Evolutionary conservation across 1,140 invertebrate genomes (phyloP).

Genomic region (Drusus annulatus): DNA sequence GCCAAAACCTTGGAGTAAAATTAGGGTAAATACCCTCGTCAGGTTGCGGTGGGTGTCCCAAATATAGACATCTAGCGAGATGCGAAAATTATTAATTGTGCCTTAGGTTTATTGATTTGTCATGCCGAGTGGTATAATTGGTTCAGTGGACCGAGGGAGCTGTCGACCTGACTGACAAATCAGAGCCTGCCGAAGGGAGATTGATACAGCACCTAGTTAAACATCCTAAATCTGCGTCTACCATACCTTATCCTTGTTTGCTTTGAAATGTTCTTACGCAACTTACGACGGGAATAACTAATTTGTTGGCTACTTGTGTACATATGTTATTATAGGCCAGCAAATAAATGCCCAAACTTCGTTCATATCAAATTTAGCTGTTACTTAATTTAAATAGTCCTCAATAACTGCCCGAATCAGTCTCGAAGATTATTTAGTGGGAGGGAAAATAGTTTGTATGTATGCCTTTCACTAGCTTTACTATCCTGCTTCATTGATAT

Average conservation of each 20-base stretch:
- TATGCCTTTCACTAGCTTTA: not conserved
- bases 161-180: not conserved
- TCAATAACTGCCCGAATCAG: no score
- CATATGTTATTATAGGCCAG: no score
- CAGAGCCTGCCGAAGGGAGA: not conserved
- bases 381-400: no score
- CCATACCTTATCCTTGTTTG: no score
- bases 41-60: not conserved
- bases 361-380: no score
- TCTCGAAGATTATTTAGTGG: no score
- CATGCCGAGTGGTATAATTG: conserved; percentile 21
- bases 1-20: no score
- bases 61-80: not conserved
- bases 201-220: conserved; percentile 16
- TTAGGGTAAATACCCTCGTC: no score
- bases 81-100: conserved; percentile 14
- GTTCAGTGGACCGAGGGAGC: conserved; percentile 1
- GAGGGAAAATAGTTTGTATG: not conserved
- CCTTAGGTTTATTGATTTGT: conserved; percentile 33
- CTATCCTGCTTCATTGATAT: no score
- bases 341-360: no score
- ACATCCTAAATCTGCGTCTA: not conserved
- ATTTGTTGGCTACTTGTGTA: no score
- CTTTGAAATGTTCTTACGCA: no score
- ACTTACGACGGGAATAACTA: not conserved